phyloP scores from a whole-genome alignment of 1,140 invertebrate genomes.

The Penaeus vannamei region DNA sequence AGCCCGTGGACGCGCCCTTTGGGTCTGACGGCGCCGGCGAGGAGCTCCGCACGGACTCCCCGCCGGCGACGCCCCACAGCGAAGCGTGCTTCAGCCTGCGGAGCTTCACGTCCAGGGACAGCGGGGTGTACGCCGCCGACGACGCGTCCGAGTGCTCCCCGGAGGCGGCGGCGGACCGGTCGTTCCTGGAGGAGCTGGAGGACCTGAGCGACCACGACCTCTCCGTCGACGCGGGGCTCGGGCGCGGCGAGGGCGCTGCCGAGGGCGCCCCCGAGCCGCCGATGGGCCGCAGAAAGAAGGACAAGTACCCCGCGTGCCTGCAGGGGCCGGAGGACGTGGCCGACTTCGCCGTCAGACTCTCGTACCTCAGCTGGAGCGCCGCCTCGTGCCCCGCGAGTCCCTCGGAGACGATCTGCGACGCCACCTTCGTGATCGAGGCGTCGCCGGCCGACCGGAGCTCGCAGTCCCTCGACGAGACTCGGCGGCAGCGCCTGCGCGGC shows the following conservation, averaged over 20 bases:
- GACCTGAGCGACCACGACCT: neutral
- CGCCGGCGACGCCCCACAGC: neutral
- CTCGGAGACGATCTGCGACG: neutral
- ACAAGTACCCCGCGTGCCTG: no score
- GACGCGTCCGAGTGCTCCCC: neutral
- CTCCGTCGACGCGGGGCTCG: neutral
- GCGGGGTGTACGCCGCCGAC: neutral
- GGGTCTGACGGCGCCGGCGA: neutral
- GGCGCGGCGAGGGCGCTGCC: no score
- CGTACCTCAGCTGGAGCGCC: no score
- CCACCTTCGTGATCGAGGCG: neutral
- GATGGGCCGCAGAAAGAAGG: neutral
- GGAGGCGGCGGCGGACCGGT: neutral
- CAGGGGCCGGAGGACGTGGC: no score
- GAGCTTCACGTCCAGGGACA: slow-evolving; percentile 8
- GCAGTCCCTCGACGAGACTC: neutral
- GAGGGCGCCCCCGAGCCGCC: neutral
- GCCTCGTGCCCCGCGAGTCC: neutral
- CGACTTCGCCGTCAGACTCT: no score
- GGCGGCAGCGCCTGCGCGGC: neutral
- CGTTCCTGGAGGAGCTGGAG: neutral
- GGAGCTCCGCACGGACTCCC: neutral
- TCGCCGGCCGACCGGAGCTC: neutral
- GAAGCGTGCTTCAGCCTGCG: neutral
- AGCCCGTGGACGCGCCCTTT: neutral